Evolutionary conservation across 92 coral and sea anemone genomes (phyloP).

Genomic region (Porites divaricata): DNA sequence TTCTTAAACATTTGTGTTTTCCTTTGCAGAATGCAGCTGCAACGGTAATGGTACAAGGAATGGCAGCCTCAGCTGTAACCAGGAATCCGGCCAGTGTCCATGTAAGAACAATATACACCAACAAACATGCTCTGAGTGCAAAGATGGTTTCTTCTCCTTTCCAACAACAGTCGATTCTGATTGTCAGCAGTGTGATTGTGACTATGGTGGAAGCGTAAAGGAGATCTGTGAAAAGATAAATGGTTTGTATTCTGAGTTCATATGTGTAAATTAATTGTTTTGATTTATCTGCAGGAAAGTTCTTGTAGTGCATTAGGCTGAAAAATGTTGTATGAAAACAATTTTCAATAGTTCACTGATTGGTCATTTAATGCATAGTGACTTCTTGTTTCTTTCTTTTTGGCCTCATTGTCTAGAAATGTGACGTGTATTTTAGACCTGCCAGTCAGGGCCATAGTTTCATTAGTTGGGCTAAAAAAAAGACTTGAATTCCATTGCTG

Average conservation of each 20-base stretch:
- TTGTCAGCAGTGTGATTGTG: constrained; percentile 88
- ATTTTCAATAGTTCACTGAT: too few relatives aligned
- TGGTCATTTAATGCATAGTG: too few relatives aligned
- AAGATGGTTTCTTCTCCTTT: constrained; percentile 81
- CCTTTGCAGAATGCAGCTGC: constrained; percentile 70
- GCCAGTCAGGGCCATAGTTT: too few relatives aligned
- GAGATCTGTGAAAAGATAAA: constrained; percentile 81
- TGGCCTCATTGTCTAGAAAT: too few relatives aligned
- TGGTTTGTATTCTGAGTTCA: constrained; percentile 62
- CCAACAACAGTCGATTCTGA: constrained; percentile 65
- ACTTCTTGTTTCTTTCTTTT: too few relatives aligned
- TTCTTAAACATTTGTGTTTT: not conserved
- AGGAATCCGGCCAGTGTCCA: constrained; percentile 75
- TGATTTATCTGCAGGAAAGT: too few relatives aligned
- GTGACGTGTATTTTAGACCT: too few relatives aligned
- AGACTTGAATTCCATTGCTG: too few relatives aligned
- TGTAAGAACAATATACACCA: constrained; percentile 80
- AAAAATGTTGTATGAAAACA: too few relatives aligned
- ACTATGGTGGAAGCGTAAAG: constrained; percentile 84
- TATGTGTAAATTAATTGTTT: too few relatives aligned
- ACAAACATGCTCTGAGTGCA: constrained; percentile 83
- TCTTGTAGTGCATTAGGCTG: too few relatives aligned
- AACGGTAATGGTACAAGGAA: constrained; percentile 73
- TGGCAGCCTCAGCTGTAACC: constrained; percentile 86
- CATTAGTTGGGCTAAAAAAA: too few relatives aligned